Evolutionary conservation across 2,797 vertebrate species (phyloP).

Genomic region (Hylomyscus alleni): DNA sequence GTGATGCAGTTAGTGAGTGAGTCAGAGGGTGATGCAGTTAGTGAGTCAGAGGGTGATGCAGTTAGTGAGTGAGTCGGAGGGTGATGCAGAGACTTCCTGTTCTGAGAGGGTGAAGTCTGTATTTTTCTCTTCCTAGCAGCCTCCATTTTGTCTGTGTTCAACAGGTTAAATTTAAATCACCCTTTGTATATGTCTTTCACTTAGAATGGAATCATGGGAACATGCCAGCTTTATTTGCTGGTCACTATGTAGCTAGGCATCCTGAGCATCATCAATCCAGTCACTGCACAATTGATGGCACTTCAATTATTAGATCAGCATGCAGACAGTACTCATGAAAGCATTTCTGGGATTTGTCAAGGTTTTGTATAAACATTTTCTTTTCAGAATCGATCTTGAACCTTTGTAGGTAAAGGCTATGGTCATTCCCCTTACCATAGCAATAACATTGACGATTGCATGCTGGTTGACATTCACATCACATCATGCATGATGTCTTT

Average conservation of each 20-base stretch:
- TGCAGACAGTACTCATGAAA: neutral
- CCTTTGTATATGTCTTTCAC: neutral
- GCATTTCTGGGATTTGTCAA: neutral
- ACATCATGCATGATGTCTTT: neutral
- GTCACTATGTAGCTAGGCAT: neutral
- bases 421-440: neutral
- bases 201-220: neutral
- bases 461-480: neutral
- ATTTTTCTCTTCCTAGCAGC: neutral
- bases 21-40: accelerated
- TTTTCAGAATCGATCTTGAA: neutral
- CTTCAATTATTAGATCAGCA: neutral
- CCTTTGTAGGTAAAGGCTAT: neutral
- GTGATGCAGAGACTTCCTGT: neutral
- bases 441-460: neutral
- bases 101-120: neutral
- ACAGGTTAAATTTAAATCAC: neutral
- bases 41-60: neutral
- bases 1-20: neutral
- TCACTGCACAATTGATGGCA: neutral
- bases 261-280: neutral
- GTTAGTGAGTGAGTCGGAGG: neutral
- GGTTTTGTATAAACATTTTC: neutral
- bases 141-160: neutral
- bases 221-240: neutral